A percentile compares a stretch with the other conserved stretches of the same genome.
phyloP scores from a whole-genome alignment of 2,888 invertebrate species.

The Eubasilissa splendida region DNA sequence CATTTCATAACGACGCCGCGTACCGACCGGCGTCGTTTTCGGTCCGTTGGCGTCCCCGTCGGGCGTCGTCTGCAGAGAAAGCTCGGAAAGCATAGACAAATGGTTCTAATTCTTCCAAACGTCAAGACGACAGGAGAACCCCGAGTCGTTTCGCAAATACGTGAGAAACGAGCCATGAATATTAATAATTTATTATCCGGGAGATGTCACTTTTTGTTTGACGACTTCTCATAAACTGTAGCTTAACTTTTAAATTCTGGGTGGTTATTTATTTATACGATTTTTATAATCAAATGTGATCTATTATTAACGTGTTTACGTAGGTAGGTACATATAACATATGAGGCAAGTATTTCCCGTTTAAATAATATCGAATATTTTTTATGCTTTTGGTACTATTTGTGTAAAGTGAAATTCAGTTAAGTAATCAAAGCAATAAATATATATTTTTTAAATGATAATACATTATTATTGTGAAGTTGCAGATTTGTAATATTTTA shows the following conservation, averaged over 20 bases:
- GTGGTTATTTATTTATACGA: conserved; percentile 4
- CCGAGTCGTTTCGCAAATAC: conserved; percentile 49
- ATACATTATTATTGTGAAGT: too few species aligned
- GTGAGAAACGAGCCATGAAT: conserved; percentile 54
- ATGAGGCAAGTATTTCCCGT: too few species aligned
- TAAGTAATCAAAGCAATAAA: too few species aligned
- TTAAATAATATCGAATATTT: too few species aligned
- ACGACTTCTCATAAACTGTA: conserved; percentile 30
- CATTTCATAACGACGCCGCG: conserved; percentile 22
- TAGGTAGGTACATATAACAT: too few species aligned
- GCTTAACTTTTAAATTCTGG: neutral
- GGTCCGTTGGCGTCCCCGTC: conserved; percentile 33
- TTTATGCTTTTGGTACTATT: too few species aligned
- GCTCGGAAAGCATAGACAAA: conserved; percentile 54
- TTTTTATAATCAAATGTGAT: neutral
- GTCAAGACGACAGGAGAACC: conserved; percentile 46
- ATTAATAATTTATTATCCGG: conserved; percentile 57
- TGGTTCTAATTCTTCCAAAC: conserved; percentile 56
- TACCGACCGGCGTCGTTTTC: conserved; percentile 10
- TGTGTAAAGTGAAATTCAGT: too few species aligned
- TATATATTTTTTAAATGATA: too few species aligned
- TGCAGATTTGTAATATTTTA: too few species aligned
- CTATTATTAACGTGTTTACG: neutral
- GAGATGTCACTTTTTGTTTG: conserved; percentile 50
- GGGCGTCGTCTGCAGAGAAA: conserved; percentile 54